phyloP scores from a whole-genome alignment of 1,140 invertebrate species.

The Artemia franciscana region DNA sequence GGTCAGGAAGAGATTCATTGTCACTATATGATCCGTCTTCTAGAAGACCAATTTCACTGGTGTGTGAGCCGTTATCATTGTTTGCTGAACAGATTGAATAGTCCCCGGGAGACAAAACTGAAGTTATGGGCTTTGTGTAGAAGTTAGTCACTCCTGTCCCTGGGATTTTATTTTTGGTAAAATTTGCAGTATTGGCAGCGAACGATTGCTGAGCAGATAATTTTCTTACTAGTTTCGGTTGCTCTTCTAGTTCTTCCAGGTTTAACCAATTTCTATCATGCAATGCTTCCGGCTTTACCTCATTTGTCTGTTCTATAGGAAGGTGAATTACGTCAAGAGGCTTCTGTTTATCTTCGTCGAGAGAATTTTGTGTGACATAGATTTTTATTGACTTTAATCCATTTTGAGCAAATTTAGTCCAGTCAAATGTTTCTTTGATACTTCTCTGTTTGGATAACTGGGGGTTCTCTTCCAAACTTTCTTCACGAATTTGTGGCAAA shows the following conservation, averaged over 20 bases:
- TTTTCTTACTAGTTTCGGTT: constrained; percentile 26
- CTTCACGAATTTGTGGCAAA: constrained; percentile 14
- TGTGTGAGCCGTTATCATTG: background rate
- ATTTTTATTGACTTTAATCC: constrained; percentile 20
- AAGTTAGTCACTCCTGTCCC: background rate
- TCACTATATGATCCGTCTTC: background rate
- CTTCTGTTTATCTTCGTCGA: constrained; percentile 3
- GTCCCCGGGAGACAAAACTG: background rate
- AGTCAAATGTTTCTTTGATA: background rate
- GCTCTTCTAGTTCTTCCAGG: constrained; percentile 58
- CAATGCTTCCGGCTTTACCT: background rate
- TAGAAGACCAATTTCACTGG: background rate
- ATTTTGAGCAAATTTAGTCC: constrained; percentile 9
- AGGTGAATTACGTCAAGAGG: constrained; percentile 1
- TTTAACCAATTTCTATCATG: constrained; percentile 44
- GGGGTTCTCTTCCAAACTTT: constrained; percentile 15
- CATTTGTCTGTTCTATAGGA: background rate
- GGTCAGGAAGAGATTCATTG: background rate
- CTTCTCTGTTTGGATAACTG: constrained; percentile 12
- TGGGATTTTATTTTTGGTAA: too few species aligned
- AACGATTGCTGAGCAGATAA: background rate
- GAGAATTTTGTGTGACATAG: constrained; percentile 16
- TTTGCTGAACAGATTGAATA: background rate
- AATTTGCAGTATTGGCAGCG: too few species aligned
- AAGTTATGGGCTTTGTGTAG: background rate